Evolutionary conservation across 2,888 invertebrate genomes (phyloP), one percentile per base, ranked within the genome.

Genomic region (Dascillus cervinus): DNA sequence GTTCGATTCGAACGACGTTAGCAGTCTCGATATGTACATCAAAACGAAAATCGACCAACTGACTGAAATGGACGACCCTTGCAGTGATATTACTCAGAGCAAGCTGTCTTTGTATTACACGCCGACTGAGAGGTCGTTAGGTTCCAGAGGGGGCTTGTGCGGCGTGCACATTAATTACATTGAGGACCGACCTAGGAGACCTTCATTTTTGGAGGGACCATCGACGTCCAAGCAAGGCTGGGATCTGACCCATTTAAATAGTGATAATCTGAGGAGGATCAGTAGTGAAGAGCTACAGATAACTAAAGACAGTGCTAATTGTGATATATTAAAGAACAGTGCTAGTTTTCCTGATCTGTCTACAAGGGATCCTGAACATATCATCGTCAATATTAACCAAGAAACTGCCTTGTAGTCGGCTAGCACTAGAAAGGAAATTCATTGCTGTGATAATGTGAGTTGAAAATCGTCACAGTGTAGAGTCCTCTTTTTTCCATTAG

Each of bases 61-160:
- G 32, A 62, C 74, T n/a, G 64, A 65, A 11, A 64, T 75, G 19
- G 72, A 73, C 24, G 64, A 64, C 40, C 56, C 38, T 11, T 17
- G 26, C 1, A 33, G 37, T 21, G 70, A 72, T 27, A 75, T 82
- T 27, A 58, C 52, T 12, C 77, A 78, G 46, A 83, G 82, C 62
- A 77, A 72, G 57, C 67, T 77, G 50, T 82, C 82, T 27, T 74
- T 87, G 29, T 88, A 88, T 62, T 88, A 85, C 65, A 87, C 88
- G 26, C 87, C 88, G 6, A 82, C 82, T 3, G 84, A 83, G 57
- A 58, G 78, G 15, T 80, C 80, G 2, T 48, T 75, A 41, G 62
- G 68, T 39, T 71, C 69, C 46, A 59, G 67, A 23, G 37, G 32
- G 20, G 39, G 44, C 19, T 19, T 50, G 43, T 74, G 74, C 4